These are phyloP conservation scores for Podocnemis expansa DNA, from an alignment of 2,113 vertebrate genomes.

Conservation along the genomic window DNA sequence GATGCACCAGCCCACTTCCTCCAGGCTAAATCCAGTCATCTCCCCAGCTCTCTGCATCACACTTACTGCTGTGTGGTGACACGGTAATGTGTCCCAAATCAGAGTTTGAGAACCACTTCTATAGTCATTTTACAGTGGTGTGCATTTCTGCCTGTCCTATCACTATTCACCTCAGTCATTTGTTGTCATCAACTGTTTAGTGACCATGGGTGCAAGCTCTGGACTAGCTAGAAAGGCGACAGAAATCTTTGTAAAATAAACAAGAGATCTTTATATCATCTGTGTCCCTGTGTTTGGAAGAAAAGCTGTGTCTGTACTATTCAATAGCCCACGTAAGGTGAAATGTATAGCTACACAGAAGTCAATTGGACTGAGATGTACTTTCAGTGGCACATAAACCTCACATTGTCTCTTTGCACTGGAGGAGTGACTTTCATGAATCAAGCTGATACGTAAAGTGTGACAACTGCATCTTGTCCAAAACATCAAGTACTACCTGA, in stretches of 20 bases:
- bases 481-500: not conserved
- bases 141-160: not conserved
- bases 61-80: too few relatives aligned
- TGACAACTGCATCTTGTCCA: not conserved
- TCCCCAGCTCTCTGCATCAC: too few relatives aligned
- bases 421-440: not conserved
- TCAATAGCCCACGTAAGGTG: accelerated
- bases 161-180: conserved; percentile 10
- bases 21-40: too few relatives aligned
- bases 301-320: not conserved
- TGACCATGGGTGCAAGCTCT: not conserved
- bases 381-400: too few relatives aligned
- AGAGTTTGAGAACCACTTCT: too few relatives aligned
- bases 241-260: not conserved
- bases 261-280: not conserved
- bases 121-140: conserved; percentile 7
- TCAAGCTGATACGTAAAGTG: not conserved
- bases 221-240: not conserved
- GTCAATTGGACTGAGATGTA: not conserved
- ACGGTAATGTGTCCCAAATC: too few relatives aligned
- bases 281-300: not conserved
- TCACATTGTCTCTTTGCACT: not conserved
- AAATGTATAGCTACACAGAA: not conserved
- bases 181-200: conserved; percentile 41
- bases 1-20: too few relatives aligned